Evolutionary conservation across 2,113 vertebrate species (phyloP).

Genomic region (Rhea americana): DNA sequence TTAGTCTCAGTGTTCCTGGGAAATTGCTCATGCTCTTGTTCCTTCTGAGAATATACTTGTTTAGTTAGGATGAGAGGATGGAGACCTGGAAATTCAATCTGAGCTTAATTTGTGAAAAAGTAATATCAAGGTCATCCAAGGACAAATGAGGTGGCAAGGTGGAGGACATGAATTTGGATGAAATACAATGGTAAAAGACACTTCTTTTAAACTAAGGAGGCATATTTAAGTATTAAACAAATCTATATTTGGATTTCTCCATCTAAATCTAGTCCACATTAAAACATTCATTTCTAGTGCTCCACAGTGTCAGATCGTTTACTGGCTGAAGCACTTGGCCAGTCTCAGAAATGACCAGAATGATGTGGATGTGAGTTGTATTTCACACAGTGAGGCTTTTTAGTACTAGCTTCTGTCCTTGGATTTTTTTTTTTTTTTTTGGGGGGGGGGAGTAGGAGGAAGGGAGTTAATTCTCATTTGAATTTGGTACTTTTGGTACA

Average conservation of each 20-base stretch:
- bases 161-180: background rate
- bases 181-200: background rate
- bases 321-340: background rate
- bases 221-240: background rate
- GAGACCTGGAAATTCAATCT: conserved; percentile 43
- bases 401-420: background rate
- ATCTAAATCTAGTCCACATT: background rate
- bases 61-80: conserved; percentile 41
- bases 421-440: background rate
- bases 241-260: rapidly evolving
- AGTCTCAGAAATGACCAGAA: background rate
- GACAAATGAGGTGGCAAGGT: background rate
- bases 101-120: background rate
- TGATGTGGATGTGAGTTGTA: background rate
- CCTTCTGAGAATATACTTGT: background rate
- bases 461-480: background rate
- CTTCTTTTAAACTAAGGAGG: background rate
- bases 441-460: too few species aligned
- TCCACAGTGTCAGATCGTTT: background rate
- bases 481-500: background rate
- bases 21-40: conserved; percentile 36
- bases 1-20: conserved; percentile 31
- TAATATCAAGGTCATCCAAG: conserved; percentile 26
- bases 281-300: background rate
- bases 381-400: background rate